A percentile compares a stretch with the other conserved stretches of the same genome.
Conservation (phyloP, 2,113 vertebrate species). For the Candoia aspera region DNA sequence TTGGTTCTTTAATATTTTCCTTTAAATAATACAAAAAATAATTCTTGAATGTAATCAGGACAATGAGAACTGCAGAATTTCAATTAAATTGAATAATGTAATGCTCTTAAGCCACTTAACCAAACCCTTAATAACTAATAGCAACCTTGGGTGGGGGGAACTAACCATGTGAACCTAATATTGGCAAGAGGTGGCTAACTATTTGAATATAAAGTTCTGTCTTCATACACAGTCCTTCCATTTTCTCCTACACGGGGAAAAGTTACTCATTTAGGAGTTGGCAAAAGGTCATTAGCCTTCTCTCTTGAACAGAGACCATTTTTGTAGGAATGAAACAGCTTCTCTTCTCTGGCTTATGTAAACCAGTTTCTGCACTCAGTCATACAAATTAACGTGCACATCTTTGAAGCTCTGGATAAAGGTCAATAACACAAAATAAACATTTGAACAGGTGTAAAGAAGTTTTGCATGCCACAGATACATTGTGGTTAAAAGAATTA, state of each 20-base stretch:
- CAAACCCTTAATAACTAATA: neutral
- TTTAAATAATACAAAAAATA: neutral
- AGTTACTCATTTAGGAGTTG: no score
- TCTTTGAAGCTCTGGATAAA: no score
- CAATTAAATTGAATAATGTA: neutral
- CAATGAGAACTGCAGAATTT: neutral
- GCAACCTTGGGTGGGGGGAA: neutral
- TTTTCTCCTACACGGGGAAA: no score
- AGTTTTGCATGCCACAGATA: conserved; percentile 14
- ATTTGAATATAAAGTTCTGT: neutral
- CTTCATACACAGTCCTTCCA: neutral
- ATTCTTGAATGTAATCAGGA: neutral
- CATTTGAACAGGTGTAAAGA: conserved; percentile 32
- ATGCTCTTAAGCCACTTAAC: neutral
- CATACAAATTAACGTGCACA: no score
- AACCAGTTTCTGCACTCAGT: no score
- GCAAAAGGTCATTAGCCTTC: no score
- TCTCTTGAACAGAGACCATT: no score
- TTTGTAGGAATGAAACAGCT: no score
- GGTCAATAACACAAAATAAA: conserved; percentile 19
- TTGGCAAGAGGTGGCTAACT: neutral
- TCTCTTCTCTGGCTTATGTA: no score
- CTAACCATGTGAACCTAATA: no score
- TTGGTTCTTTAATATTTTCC: neutral
- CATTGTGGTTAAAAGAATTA: conserved; percentile 8